Percentiles rank a stretch among this genome's conserved stretches.
Evolutionary conservation across 2,797 vertebrate genomes (phyloP).

Genomic region (Crenuchus spilurus): DNA sequence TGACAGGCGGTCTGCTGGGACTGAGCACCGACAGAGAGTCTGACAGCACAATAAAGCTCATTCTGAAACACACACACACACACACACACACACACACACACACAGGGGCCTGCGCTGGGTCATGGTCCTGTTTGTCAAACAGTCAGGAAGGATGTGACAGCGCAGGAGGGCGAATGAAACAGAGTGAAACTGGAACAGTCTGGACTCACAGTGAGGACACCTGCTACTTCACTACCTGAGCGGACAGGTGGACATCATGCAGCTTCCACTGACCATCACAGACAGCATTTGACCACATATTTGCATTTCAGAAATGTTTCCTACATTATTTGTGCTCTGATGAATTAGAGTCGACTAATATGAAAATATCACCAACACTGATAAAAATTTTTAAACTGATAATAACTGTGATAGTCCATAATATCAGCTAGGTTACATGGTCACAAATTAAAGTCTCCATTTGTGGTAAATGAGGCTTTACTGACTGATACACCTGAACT

Average conservation of each 20-base stretch:
- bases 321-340: too few species aligned
- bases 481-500: too few species aligned
- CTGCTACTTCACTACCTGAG: not conserved
- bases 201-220: not conserved
- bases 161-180: conserved; percentile 13
- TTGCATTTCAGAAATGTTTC: too few species aligned
- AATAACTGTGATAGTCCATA: too few species aligned
- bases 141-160: not conserved
- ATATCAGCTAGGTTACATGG: too few species aligned
- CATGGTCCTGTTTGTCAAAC: conserved; percentile 39
- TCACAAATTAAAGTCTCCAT: too few species aligned
- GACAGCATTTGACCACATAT: too few species aligned
- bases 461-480: too few species aligned
- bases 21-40: conserved; percentile 5
- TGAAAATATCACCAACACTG: too few species aligned
- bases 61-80: conserved; percentile 6
- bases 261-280: not conserved
- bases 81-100: not conserved
- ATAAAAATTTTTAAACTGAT: too few species aligned
- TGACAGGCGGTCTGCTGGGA: conserved; percentile 32
- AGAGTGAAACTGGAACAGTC: conserved; percentile 3
- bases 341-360: too few species aligned
- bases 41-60: conserved; percentile 2
- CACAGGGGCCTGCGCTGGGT: not conserved
- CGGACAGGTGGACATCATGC: not conserved